A percentile compares a stretch with the other conserved stretches of the same genome.
These are phyloP conservation scores for Echeneis naucrates DNA, from an alignment of 2,797 vertebrate genomes.

Conservation along the genomic window DNA sequence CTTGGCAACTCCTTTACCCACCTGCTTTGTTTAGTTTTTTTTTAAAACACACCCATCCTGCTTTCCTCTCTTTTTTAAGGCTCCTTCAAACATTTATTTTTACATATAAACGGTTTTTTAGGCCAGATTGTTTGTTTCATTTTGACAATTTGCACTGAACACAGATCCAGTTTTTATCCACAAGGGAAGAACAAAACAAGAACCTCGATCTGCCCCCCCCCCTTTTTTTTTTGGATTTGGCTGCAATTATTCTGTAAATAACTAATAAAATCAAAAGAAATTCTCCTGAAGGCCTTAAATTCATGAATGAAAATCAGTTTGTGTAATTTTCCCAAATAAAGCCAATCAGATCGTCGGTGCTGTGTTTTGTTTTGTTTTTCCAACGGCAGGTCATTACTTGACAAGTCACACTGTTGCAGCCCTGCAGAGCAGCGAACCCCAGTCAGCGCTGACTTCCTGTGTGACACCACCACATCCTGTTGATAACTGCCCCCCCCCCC, in stretches of 20 bases:
- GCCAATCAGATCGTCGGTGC: background rate
- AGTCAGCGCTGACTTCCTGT: slow-evolving; percentile 77
- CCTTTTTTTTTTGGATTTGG: no score
- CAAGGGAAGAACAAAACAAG: no score
- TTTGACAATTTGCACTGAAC: background rate
- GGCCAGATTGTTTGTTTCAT: background rate
- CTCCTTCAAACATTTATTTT: background rate
- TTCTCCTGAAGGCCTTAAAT: no score
- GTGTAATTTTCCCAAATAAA: background rate
- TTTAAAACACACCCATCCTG: slow-evolving; percentile 18
- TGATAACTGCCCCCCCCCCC: slow-evolving; percentile 61
- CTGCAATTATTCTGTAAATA: no score
- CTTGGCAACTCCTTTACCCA: background rate
- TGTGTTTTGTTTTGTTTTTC: no score
- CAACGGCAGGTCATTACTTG: background rate
- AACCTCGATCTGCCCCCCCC: no score
- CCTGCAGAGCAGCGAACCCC: slow-evolving; percentile 46
- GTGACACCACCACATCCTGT: slow-evolving; percentile 84
- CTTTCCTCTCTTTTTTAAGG: background rate
- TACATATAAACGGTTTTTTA: no score
- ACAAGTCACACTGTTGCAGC: background rate
- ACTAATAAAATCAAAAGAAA: no score
- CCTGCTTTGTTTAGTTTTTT: slow-evolving; percentile 12
- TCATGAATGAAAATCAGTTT: no score
- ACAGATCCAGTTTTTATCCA: no score